Evolutionary conservation across 2,797 vertebrate genomes (phyloP), one percentile per base, ranked within the genome.

Genomic region (Schizothorax lantsangensis): DNA sequence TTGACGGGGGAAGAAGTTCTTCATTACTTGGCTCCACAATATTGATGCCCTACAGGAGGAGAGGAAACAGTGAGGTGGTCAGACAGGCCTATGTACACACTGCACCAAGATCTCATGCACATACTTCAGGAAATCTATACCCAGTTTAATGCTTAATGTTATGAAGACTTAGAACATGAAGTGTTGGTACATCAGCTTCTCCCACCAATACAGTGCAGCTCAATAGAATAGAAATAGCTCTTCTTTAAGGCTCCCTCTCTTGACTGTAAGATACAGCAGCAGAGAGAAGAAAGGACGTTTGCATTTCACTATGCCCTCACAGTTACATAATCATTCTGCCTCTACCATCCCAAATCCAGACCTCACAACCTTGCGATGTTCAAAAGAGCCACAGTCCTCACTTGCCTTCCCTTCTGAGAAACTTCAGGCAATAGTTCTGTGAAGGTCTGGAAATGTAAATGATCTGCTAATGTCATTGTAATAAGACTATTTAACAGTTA

Each of bases 11-110:
- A 15, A 92, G 88, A 54, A 94, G 91, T 90, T 97, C 96, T 89
- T 95, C 96, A 97, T 97, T 97, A 97, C 96, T 96, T 78, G 94
- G 94, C 88, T 93, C 96, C 94, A 93, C 90, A 10, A 91, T 92
- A 91, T 94, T 96, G 93, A 95, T 95, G 91, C 95, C 96, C 98
- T 99, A 93, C n/a, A 88, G 86, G 82, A 23, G n/a, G 91, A 43
- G 17, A 85, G 84, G 0, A 88, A 92, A 73, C 38, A 72, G 33
- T 15, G 4, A 38, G 4, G 83, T 52, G 73, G 49, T 59, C 81
- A 83, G n/a, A 49, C 71, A 84, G n/a, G 36, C 21, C 19, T 8
- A 5, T 7, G 40, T 23, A 43, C 10, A 64, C 6, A 66, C 10
- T 36, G 15, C 26, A 45, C 17, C 30, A 10, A n/a, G 2, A 75